Evolutionary conservation across 1,140 invertebrate species (phyloP).

Genomic region (Homalodisca vitripennis): DNA sequence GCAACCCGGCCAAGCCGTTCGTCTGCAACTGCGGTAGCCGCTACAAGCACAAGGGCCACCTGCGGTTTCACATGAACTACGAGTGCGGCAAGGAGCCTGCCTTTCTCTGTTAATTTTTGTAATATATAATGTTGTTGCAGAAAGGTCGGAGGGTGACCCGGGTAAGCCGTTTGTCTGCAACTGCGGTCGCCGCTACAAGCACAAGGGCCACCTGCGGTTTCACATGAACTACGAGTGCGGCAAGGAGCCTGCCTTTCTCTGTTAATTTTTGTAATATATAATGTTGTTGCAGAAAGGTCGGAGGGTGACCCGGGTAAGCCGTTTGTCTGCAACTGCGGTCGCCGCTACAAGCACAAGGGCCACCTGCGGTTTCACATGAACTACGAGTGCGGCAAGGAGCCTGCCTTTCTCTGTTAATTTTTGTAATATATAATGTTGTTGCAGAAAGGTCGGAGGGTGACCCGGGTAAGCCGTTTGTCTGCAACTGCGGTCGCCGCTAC

Average conservation of each 20-base stretch:
- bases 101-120: constrained; percentile 27
- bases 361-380: constrained; percentile 51
- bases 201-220: constrained; percentile 75
- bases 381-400: constrained; percentile 35
- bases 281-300: too few relatives aligned
- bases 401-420: constrained; percentile 24
- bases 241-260: constrained; percentile 32
- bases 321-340: too few relatives aligned
- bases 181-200: constrained; percentile 75
- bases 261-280: too few relatives aligned
- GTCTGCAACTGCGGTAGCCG: constrained; percentile 63
- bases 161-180: constrained; percentile 41
- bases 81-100: constrained; percentile 35
- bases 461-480: too few relatives aligned
- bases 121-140: too few relatives aligned
- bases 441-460: too few relatives aligned
- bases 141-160: too few relatives aligned
- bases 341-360: constrained; percentile 51
- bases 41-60: constrained; percentile 76
- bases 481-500: constrained; percentile 44
- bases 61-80: constrained; percentile 67
- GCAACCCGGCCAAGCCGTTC: constrained; percentile 1
- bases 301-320: too few relatives aligned
- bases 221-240: constrained; percentile 55
- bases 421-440: too few relatives aligned